Evolutionary conservation across 2,113 vertebrate genomes (phyloP), one percentile per base, ranked within the genome.

Genomic region (Sinocyclocheilus maitianheensis): DNA sequence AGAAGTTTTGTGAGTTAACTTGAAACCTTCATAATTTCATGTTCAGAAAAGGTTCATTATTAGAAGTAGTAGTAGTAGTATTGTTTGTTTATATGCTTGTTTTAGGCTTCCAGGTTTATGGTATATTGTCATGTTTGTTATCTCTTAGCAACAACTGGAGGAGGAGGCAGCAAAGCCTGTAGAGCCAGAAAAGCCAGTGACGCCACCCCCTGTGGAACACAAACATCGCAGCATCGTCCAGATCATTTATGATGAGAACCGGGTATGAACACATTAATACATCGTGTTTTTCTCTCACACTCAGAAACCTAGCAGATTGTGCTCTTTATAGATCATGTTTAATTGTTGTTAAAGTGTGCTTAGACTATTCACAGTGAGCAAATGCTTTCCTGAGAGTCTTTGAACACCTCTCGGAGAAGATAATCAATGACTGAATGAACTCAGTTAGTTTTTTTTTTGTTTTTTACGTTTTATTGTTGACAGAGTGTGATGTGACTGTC

Each of bases 201-300:
- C 98, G 77, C 98, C 97, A 87, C 97, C 98, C 90, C 98, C 98
- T 1, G 97, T 99, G 94, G 98, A 99, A 85, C 97, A 97, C 95
- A 99, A 99, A 88, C 98, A 99, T 88, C 98, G 98, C 92, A 99
- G 98, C 93, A 98, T 99, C 76, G 98, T 99, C 77, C 98, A 99
- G 91, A 99, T 99, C 86, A 99, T 99, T 93, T 99, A 99, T 9
- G 98, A 99, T 88, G 98, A 99, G 90, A 99, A 99, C 85, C 93
- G 98, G 96, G 98, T 99, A 94, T 90, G 3, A 6, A 14, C 75
- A 53, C n/a, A 77, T 76, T 10, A 24, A 81, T 60, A 60, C 8
- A 0, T 53, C 6, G 3, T 30, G 13, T 2, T 48, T 24, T 18
- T 40, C 53, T 20, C 46, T n/a, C n/a, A 11, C 3, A 12, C 55